Conservation (phyloP, 2,888 invertebrate genomes). For the Lepas anatifera region DNA sequence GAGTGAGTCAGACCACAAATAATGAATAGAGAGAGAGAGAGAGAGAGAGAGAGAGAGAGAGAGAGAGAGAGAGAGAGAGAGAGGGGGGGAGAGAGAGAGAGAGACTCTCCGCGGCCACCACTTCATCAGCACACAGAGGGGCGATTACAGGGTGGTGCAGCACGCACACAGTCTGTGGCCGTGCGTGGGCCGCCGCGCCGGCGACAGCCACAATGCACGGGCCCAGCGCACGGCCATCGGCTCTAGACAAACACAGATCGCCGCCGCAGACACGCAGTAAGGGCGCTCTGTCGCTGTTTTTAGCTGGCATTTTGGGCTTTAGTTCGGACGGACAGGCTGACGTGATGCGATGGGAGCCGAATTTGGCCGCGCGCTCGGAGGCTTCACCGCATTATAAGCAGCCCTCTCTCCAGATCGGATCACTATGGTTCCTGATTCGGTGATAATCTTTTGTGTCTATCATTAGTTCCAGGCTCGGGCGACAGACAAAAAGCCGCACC, state of each 20-base stretch:
- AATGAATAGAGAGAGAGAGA: too few relatives aligned
- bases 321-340: neutral
- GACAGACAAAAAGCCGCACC: slow-evolving; percentile 1
- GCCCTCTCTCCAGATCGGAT: neutral
- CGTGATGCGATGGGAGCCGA: neutral
- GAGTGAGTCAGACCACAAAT: too few relatives aligned
- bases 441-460: slow-evolving; percentile 12
- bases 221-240: neutral
- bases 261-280: neutral
- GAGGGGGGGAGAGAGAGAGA: too few relatives aligned
- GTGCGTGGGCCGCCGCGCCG: neutral
- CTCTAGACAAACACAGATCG: neutral
- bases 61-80: too few relatives aligned
- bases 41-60: too few relatives aligned
- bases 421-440: slow-evolving; percentile 6
- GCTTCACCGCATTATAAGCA: slow-evolving; percentile 2
- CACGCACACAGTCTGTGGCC: too few relatives aligned
- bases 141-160: too few relatives aligned
- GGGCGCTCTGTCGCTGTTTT: neutral
- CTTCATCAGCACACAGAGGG: too few relatives aligned
- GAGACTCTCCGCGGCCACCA: too few relatives aligned
- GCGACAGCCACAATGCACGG: neutral
- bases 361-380: neutral
- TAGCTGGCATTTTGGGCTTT: neutral
- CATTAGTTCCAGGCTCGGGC: slow-evolving; percentile 10